Evolutionary conservation across 2,113 vertebrate species (phyloP).

Genomic region (Leptobrachium leishanense): DNA sequence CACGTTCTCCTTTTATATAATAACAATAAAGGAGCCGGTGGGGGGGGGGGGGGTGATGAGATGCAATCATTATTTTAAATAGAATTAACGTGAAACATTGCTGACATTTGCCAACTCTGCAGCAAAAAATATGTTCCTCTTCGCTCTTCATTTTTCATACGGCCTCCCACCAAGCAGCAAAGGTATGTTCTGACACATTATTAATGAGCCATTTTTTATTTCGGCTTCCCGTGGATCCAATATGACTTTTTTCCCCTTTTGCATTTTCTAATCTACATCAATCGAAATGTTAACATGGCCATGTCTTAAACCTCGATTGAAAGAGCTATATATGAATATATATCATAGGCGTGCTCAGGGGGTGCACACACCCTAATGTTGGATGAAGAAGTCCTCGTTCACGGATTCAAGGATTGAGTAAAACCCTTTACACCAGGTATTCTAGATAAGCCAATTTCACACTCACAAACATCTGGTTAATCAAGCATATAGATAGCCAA

Average conservation of each 20-base stretch:
- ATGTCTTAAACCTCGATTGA: too few relatives aligned
- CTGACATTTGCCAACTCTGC: slow-evolving; percentile 31
- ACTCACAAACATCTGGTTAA: too few relatives aligned
- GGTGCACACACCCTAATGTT: too few relatives aligned
- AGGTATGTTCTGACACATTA: slow-evolving; percentile 15
- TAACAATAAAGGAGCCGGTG: too few relatives aligned
- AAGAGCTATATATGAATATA: too few relatives aligned
- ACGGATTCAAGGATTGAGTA: too few relatives aligned
- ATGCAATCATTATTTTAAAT: slow-evolving; percentile 10
- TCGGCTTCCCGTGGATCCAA: not conserved
- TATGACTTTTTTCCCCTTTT: not conserved
- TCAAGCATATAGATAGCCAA: too few relatives aligned
- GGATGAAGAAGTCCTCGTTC: too few relatives aligned
- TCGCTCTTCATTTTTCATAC: slow-evolving; percentile 26
- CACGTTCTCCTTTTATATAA: too few relatives aligned
- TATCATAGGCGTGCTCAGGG: too few relatives aligned
- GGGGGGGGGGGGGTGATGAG: not conserved
- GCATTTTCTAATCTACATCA: not conserved
- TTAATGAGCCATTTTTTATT: slow-evolving; percentile 18
- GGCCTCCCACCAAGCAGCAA: slow-evolving; percentile 9
- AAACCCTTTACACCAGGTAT: too few relatives aligned
- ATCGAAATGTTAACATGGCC: not conserved
- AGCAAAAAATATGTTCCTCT: slow-evolving; percentile 14
- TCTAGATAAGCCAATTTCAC: too few relatives aligned
- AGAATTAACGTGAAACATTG: slow-evolving; percentile 10